phyloP scores from a whole-genome alignment of 1,140 invertebrate genomes.

The Papilio helenus region DNA sequence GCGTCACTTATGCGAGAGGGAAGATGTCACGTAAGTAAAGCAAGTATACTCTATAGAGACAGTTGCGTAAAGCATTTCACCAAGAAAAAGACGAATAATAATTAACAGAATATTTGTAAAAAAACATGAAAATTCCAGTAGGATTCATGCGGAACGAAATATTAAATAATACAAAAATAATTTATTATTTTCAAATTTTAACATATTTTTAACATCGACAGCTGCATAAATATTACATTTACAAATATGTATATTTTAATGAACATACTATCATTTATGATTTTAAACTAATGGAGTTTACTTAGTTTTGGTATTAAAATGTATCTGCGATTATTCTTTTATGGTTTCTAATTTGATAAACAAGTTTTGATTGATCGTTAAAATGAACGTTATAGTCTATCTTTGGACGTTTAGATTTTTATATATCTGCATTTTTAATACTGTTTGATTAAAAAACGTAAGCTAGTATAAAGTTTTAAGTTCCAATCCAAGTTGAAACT shows the following conservation, averaged over 20 bases:
- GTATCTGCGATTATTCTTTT: slow-evolving; percentile 26
- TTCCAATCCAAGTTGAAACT: not conserved
- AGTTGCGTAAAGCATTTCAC: not conserved
- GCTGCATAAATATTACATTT: slow-evolving; percentile 22
- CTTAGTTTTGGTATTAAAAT: slow-evolving; percentile 36
- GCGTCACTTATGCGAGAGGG: not conserved
- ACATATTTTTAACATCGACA: not conserved
- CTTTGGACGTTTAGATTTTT: not conserved
- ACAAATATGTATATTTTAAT: slow-evolving; percentile 20
- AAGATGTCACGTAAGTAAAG: not conserved
- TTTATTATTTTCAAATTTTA: not conserved
- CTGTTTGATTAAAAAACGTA: slow-evolving; percentile 4
- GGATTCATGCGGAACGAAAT: not conserved
- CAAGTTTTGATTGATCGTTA: slow-evolving; percentile 32
- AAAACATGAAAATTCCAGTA: not conserved
- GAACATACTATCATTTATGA: not conserved
- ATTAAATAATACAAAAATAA: not conserved
- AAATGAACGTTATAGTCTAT: slow-evolving; percentile 16
- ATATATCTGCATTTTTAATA: not conserved
- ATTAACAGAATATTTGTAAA: not conserved
- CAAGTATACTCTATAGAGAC: not conserved
- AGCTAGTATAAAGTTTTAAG: not conserved
- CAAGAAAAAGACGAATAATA: not conserved
- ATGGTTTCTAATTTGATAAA: slow-evolving; percentile 39
- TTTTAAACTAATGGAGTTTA: slow-evolving; percentile 38